Base-by-base conservation (phyloP, 2,113 vertebrate genomes). In the Ploceus nigricollis region DNA sequence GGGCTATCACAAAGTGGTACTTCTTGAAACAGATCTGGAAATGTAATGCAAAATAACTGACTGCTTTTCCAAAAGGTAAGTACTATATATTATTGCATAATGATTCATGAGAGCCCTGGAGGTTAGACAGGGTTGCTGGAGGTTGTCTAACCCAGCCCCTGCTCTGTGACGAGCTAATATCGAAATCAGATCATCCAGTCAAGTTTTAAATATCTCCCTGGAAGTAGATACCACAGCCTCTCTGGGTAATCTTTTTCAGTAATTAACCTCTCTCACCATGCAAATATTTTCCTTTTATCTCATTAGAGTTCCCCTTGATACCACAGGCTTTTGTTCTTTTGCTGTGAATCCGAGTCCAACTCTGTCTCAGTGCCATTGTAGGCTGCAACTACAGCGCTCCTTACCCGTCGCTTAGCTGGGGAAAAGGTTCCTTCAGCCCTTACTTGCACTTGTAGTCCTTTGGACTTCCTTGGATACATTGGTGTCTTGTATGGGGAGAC, bases 381-480 rank as follows among this genome's bases (percentile, higher is more conserved):
- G 75, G 79, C 88, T 79, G 69, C 56, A 37, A 2, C 53, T 23
- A 9, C 2, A 37, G 14, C 0, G 4, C 35, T 63, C 64, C 61
- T 83, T 13, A 25, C 53, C 47, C 20, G 60, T 20, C 15, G 3
- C 51, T 68, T 44, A 58, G 28, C 28, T 10, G 30, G 30, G 23
- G 20, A 53, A 15, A 15, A 22, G 22, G 19, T 50, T 53, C n/a
- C 47, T 56, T 37, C 56, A 10, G 54, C 37, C 24, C 40, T 44
- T 54, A 6, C 51, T 21, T 33, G n/a, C 19, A 12, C 31, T 23
- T 65, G 40, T 14, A 30, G 63, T 56, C 31, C n/a, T 73, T 63
- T 35, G 75, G n/a, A 14, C 13, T 73, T 7, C 0, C 27, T 65
- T 15, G 7, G 8, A 7, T 47, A 0, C 51, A 0, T 8, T 17